Base-by-base conservation (phyloP, 2,888 invertebrate genomes). In the Agonum fuliginosum region DNA sequence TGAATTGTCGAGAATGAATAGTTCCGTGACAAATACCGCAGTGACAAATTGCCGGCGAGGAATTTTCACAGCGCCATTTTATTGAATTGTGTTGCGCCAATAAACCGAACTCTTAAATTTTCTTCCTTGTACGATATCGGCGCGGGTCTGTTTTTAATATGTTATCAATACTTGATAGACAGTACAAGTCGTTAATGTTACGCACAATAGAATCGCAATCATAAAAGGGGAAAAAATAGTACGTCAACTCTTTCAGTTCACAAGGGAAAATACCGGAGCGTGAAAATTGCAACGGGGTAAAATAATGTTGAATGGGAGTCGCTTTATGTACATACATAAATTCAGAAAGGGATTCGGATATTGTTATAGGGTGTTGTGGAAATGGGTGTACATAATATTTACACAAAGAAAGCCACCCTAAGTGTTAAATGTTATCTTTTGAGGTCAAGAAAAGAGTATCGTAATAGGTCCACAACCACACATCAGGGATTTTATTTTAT, bases 361-460 rank as follows among this genome's bases (percentile, higher is more conserved):
- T 74, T 74, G 74, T 74, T 74, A 74, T 74, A 74, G 74, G 74
- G 74, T 74, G 74, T 65, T 74, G 74, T 62, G 74, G 74, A 74
- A 74, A 74, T 58, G 65, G 74, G 62, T 74, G 74, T 74, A 74
- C 74, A 74, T 74, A 74, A 74, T 74, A 74, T 74, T 74, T 74
- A 65, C 62, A 74, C 74, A 74, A 74, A 74, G 74, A 74, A 58
- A 62, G 58, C 74, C 43, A 74, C 65, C 74, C 74, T 51, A 72
- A 72, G 72, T 72, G 72, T 54, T 74, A 74, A 74, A 62, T 62
- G 74, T 74, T 74, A 74, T 74, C 74, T 74, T 74, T 74, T 62
- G 62, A 62, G 74, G 74, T 74, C 74, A 74, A 37, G 62, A 74
- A 30, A 74, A 30, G 72, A 74, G 65, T 74, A 74, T 65, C 34